Base-by-base conservation (phyloP, 30 jellyfish, hydroid and myxozoan genomes). In the Aurelia aurita complex sp. Pacific region DNA sequence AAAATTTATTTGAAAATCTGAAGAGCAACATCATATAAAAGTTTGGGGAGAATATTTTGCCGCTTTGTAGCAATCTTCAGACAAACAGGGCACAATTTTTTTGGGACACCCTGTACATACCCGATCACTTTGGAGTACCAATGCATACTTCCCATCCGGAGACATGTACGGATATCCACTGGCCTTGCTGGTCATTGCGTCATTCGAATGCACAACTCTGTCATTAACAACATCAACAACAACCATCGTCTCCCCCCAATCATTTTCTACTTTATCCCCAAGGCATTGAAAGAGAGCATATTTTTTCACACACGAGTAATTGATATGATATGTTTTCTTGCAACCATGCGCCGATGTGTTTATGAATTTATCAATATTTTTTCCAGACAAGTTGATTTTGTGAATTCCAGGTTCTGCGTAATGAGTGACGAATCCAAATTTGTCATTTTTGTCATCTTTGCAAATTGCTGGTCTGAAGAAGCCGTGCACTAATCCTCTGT, bases 321-420 rank as follows among this genome's bases (percentile, higher is more conserved):
- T 69, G 32, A 74, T 52, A 4, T 64, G 70, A 53, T 42, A 74
- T 4, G 85, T 74, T 10, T 63, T 29, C 73, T 74, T 50, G 60
- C 85, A 74, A 12, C 73, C 73, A 38, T 74, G 54, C 17, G 85
- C 32, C 19, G 85, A 74, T 16, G 85, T 74, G 55, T 74, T 53
- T 67, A 74, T 74, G 32, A 74, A 74, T 54, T 74, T 74, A 50
- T 74, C 85, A 17, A 23, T 23, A 12, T 52, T 50, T 74, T 74
- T 74, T 4, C 38, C 35, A 64, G 35, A 18, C 3, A 74, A 69
- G 59, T 74, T 64, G 72, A 74, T 74, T 53, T 74, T 74, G 23
- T 74, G 85, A 16, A 74, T 74, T 10, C 85, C 85, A 13, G 85
- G 85, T 69, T 74, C 85, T 17, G 38, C 57, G 85, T 74, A 74